phyloP scores from a whole-genome alignment of 2,113 vertebrate genomes.

The Xenopus laevis region DNA sequence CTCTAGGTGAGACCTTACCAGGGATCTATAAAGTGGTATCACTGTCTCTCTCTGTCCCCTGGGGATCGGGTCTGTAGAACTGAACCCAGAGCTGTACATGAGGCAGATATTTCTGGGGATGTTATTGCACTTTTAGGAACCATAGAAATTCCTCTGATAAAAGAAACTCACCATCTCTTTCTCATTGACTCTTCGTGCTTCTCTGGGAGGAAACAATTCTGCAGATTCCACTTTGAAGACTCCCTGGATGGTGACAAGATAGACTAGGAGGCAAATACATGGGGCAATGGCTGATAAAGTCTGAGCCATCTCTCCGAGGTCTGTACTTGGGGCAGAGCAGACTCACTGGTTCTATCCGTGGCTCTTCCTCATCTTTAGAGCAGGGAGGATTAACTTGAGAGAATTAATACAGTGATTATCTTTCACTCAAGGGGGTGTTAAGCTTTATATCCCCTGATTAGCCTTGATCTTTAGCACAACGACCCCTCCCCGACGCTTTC shows the following conservation, averaged over 20 bases:
- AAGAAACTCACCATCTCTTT: slow-evolving; percentile 46
- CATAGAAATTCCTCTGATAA: no score
- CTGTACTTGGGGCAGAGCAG: no score
- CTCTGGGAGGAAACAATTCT: background rate
- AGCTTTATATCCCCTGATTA: background rate
- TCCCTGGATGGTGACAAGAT: background rate
- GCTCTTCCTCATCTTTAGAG: background rate
- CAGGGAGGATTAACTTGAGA: background rate
- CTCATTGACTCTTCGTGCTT: slow-evolving; percentile 1
- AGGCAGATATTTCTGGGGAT: no score
- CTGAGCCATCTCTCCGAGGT: no score
- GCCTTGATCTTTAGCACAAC: slow-evolving; percentile 6
- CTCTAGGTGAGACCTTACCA: no score
- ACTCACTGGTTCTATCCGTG: background rate
- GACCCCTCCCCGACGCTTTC: background rate
- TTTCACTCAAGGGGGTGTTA: background rate
- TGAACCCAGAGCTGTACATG: no score
- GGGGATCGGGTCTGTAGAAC: no score
- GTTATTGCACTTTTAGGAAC: no score
- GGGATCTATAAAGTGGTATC: no score
- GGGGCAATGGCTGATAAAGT: background rate
- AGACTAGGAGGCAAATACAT: background rate
- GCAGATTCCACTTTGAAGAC: background rate
- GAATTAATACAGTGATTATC: background rate
- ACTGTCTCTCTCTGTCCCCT: no score